Evolutionary conservation across 2,113 vertebrate genomes (phyloP).

Genomic region (Stomatorhinus ivindoensis): DNA sequence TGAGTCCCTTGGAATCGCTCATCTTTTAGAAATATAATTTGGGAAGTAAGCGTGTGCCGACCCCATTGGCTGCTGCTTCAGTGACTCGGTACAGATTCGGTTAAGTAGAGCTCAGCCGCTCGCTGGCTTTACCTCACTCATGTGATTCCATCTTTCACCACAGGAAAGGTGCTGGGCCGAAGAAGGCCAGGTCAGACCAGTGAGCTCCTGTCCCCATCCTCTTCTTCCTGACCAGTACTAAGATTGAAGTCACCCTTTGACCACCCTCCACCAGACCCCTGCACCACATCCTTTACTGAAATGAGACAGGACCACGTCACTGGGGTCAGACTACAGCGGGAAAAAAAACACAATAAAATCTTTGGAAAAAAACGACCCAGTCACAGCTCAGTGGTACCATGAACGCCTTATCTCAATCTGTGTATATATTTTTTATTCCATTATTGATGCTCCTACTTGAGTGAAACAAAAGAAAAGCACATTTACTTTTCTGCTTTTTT

Average conservation of each 20-base stretch:
- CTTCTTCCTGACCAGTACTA: conserved; percentile 26
- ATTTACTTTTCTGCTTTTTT: conserved; percentile 35
- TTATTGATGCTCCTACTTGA: conserved; percentile 31
- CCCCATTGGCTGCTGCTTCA: background rate
- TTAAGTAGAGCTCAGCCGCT: background rate
- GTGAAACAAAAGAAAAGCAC: conserved; percentile 50
- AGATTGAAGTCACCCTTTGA: conserved; percentile 32
- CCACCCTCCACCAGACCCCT: conserved; percentile 1
- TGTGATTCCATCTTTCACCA: background rate
- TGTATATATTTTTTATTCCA: conserved; percentile 24
- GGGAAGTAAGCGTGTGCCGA: background rate
- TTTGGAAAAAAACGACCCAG: background rate
- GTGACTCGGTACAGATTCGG: background rate
- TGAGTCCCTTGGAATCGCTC: conserved; percentile 42
- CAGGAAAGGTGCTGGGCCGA: conserved; percentile 71
- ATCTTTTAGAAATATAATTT: background rate
- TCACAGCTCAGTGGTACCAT: conserved; percentile 39
- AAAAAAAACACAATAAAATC: background rate
- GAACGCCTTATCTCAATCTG: conserved; percentile 39
- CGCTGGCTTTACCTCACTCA: conserved; percentile 2
- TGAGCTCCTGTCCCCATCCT: conserved; percentile 42
- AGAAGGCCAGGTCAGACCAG: conserved; percentile 74
- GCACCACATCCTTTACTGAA: conserved; percentile 4
- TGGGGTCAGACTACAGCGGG: conserved; percentile 15
- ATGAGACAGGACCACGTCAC: background rate